A percentile compares a stretch with the other conserved stretches of the same genome.
Evolutionary conservation across 2,113 vertebrate genomes (phyloP).

Genomic region (Eurypyga helias): DNA sequence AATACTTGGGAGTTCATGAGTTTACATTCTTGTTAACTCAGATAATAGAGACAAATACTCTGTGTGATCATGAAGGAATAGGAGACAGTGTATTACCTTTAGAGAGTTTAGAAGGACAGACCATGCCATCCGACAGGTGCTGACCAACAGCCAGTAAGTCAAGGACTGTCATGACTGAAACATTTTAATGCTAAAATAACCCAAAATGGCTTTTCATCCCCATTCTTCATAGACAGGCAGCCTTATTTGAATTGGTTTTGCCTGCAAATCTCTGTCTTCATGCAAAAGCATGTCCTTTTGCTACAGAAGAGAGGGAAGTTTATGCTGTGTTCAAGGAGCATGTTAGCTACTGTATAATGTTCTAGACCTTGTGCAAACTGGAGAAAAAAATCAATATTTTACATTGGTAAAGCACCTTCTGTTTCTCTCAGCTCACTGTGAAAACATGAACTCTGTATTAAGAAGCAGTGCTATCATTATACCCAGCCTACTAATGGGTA

Average conservation of each 20-base stretch:
- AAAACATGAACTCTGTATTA: slow-evolving; percentile 1
- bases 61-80: slow-evolving; percentile 16
- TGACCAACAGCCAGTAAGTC: background rate
- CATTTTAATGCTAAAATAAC: slow-evolving; percentile 10
- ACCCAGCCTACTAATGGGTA: background rate
- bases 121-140: background rate
- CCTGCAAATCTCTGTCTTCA: background rate
- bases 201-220: background rate
- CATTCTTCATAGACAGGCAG: background rate
- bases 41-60: background rate
- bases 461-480: background rate
- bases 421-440: background rate
- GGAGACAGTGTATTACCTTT: background rate
- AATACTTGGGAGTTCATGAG: background rate
- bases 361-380: background rate
- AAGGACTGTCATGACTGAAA: background rate
- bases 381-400: background rate
- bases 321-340: background rate
- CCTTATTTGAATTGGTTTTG: background rate
- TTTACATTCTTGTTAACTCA: background rate
- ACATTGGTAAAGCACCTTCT: background rate
- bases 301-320: background rate
- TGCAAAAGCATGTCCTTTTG: background rate
- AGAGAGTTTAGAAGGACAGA: background rate
- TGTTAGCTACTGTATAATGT: background rate